Evolutionary conservation across 2,888 invertebrate genomes (phyloP).

Genomic region (Trissolcus brochymenae): DNA sequence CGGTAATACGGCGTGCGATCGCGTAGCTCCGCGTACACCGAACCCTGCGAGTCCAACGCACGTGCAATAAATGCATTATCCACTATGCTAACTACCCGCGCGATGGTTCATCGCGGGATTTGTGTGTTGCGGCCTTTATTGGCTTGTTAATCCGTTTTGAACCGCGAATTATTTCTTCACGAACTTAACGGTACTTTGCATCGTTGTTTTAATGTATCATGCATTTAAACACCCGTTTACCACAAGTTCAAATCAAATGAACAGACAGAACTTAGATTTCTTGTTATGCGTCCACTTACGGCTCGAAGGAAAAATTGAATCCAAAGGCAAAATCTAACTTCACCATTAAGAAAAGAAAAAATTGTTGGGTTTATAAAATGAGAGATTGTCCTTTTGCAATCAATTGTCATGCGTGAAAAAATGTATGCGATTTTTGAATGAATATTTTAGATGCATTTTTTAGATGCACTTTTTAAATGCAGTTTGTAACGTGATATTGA

Average conservation of each 20-base stretch:
- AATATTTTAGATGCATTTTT: too few relatives aligned
- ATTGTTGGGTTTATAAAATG: too few relatives aligned
- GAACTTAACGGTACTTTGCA: slow-evolving; percentile 22
- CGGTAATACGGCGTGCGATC: slow-evolving; percentile 23
- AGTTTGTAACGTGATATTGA: too few relatives aligned
- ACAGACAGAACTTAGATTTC: too few relatives aligned
- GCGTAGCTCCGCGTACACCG: slow-evolving; percentile 29
- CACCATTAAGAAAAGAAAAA: too few relatives aligned
- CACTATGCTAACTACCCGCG: slow-evolving; percentile 26
- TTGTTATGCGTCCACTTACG: too few relatives aligned
- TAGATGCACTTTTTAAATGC: too few relatives aligned
- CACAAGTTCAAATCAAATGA: neutral
- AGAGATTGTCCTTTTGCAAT: too few relatives aligned
- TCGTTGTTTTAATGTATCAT: slow-evolving; percentile 15
- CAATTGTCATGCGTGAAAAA: too few relatives aligned
- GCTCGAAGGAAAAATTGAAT: too few relatives aligned
- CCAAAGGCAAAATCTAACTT: too few relatives aligned
- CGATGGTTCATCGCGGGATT: slow-evolving; percentile 21
- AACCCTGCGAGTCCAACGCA: slow-evolving; percentile 37
- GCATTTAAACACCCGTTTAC: neutral
- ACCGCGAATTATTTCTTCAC: slow-evolving; percentile 14
- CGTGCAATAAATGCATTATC: slow-evolving; percentile 35
- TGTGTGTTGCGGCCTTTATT: slow-evolving; percentile 18
- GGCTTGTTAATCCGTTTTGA: slow-evolving; percentile 30
- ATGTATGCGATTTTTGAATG: too few relatives aligned